Percentiles rank a stretch among this genome's conserved stretches.
These are phyloP conservation scores for Steinernema khuongi DNA, from an alignment of 1,140 invertebrate genomes.

Conservation along the genomic window DNA sequence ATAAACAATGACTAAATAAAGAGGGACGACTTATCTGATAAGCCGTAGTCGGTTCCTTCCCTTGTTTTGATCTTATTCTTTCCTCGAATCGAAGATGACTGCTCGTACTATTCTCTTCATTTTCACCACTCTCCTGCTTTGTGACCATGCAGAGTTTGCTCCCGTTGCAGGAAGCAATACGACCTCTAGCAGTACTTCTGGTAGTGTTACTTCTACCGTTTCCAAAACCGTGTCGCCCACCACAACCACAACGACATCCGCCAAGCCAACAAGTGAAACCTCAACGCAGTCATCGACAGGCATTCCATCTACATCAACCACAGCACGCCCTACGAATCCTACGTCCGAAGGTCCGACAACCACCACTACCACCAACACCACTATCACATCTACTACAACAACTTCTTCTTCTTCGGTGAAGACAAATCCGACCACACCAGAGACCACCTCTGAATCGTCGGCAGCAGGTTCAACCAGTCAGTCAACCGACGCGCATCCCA, in stretches of 20 bases:
- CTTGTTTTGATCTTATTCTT: neutral
- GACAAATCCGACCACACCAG: too few relatives aligned
- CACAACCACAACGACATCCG: neutral
- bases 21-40: neutral
- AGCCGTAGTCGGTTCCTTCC: neutral
- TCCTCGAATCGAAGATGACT: neutral
- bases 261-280: neutral
- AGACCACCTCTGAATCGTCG: too few relatives aligned
- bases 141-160: neutral
- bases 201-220: too few relatives aligned
- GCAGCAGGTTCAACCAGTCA: too few relatives aligned
- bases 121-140: neutral
- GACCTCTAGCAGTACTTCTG: too few relatives aligned
- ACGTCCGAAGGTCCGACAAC: too few relatives aligned
- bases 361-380: too few relatives aligned
- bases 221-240: neutral
- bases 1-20: conserved; percentile 20
- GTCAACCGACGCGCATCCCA: too few relatives aligned
- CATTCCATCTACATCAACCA: neutral
- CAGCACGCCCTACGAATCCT: too few relatives aligned
- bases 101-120: neutral
- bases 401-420: too few relatives aligned
- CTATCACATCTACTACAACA: too few relatives aligned
- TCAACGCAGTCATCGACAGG: neutral
- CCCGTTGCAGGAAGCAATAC: too few relatives aligned